Evolutionary conservation across 2,113 vertebrate genomes (phyloP), one percentile per base, ranked within the genome.

Genomic region (Rostratula benghalensis): DNA sequence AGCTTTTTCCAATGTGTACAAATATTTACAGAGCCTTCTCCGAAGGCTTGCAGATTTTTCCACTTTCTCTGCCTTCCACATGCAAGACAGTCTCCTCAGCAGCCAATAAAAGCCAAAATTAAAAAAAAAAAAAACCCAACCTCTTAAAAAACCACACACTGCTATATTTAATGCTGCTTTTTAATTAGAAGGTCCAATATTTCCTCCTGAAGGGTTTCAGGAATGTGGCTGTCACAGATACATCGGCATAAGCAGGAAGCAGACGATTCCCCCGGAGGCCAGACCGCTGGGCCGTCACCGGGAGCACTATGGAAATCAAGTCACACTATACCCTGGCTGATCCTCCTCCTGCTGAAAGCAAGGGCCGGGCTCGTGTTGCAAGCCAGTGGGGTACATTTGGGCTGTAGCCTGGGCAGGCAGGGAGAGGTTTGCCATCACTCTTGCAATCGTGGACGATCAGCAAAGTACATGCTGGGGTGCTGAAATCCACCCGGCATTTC

Each of bases 401-500:
- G 48, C 51, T 27, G 51, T 10, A 46, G 68, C 25, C 68, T 64
- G 78, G 61, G 31, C 37, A 39, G 46, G 9, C 27, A 24, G 25
- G 64, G 61, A 14, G 3, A 33, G 12, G n/a, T 63, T 68, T 71
- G 41, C 54, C 90, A 9, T 48, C n/a, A 2, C 37, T 17, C 13
- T n/a, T 70, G 39, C 48, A 39, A 1, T 63, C 19, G 3, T 1
- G 11, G 74, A 12, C 43, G 6, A 21, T 19, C 37, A 14, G 22
- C 33, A 0, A 39, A 30, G 18, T 8, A 2, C 0, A 0, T 3
- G 1, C 19, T 25, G 1, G 13, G 53, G 31, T 7, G 23, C 35
- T 28, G 3, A 59, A 54, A 59, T 6, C 37, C 67, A 7, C 4
- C 74, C 15, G 1, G 16, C 20, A 0, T 28, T 37, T 28, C 51